Base-by-base conservation (phyloP, 2,888 invertebrate genomes). In the Vesta saturnalis region DNA sequence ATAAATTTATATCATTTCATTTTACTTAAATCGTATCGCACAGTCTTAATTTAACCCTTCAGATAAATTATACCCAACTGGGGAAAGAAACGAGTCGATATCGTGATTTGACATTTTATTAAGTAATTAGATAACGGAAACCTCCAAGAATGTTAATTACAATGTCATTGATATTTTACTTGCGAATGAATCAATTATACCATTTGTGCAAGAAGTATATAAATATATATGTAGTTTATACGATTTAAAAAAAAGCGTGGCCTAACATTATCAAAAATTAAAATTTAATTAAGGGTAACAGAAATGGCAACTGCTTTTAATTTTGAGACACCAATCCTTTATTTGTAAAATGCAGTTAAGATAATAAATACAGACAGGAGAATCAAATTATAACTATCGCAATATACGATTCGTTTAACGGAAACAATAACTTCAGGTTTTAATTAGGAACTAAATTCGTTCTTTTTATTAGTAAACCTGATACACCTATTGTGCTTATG, bases 91-190 rank as follows among this genome's bases (percentile, higher is more conserved):
- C 22, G 55, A 56, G 43, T 23, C 56, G 62, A 62, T 58, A 21
- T 3, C 39, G n/a, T 58, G 43, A 58, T 30, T 22, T 56, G 55
- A 56, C 58, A n/a, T 64, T 49, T 58, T 52, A 30, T 47, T 64
- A 46, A 58, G 47, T 64, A 49, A 59, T 64, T 64, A 59, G 43
- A 54, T 58, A 58, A 58, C 35, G 52, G 35, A 64, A 64, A 16
- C 19, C 49, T 14, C 21, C 16, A 49, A 49, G 58, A 19, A 56
- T 56, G 6, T 56, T 56, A n/a, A 56, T 56, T 30, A 23, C 8
- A 56, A 56, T 16, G 56, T 35, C 35, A 14, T 15, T 55, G 2
- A 56, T n/a, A 23, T 16, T 12, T 21, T 54, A 22, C 10, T 19
- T 54, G 2, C 5, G 16, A 16, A 47, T 47, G 16, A 47, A 47